Conservation (phyloP, 2,888 invertebrate genomes). For the Catocala fraxini region DNA sequence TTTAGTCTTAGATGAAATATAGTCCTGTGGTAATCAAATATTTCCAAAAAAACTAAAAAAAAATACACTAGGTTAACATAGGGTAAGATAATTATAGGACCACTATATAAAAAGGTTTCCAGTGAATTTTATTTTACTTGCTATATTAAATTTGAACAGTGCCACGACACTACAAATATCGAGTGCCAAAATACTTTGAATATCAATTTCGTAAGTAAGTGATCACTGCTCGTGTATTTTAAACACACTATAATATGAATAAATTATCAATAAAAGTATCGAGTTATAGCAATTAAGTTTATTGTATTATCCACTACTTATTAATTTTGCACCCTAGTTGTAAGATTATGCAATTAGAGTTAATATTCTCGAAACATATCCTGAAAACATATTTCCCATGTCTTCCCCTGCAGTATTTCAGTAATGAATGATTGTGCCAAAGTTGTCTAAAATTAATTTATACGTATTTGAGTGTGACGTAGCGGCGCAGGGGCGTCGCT, state of each 20-base stretch:
- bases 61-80: conserved; percentile 76
- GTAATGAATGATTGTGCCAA: conserved; percentile 82
- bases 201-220: conserved; percentile 46
- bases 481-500: too few relatives aligned
- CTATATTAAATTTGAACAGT: conserved; percentile 61
- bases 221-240: conserved; percentile 32
- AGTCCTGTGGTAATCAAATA: conserved; percentile 81
- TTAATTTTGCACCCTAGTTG: conserved; percentile 82
- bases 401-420: conserved; percentile 86
- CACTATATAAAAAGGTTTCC: conserved; percentile 76
- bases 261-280: conserved; percentile 49
- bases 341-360: conserved; percentile 75
- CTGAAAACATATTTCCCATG: conserved; percentile 74
- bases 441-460: conserved; percentile 70
- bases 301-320: conserved; percentile 70
- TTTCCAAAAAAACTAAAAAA: conserved; percentile 79
- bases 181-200: conserved; percentile 74
- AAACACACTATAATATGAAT: conserved; percentile 32
- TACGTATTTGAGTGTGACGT: conserved; percentile 60
- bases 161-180: conserved; percentile 70
- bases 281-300: conserved; percentile 59
- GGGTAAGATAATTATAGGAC: conserved; percentile 80
- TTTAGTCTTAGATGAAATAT: conserved; percentile 81
- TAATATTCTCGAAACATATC: conserved; percentile 80
- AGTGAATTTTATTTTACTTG: conserved; percentile 63